Conservation (phyloP, 2,888 invertebrate species). For the Eurytoma californica region DNA sequence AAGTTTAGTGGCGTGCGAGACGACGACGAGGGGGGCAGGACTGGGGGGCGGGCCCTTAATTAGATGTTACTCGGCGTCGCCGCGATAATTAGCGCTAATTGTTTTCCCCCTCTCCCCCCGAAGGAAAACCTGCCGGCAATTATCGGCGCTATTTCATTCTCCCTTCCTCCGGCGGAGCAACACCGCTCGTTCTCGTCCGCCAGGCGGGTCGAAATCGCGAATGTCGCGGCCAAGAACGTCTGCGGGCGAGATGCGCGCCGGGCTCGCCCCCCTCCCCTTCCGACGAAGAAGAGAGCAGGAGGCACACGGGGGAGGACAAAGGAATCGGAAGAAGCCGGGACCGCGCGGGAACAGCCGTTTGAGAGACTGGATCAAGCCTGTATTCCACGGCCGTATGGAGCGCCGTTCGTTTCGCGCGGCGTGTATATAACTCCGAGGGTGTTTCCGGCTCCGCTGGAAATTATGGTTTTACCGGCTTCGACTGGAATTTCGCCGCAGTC, state of each 20-base stretch:
- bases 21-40: not conserved
- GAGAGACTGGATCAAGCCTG: constrained; percentile 38
- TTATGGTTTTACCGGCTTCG: constrained; percentile 9
- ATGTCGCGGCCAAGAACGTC: constrained; percentile 13
- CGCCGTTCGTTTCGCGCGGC: not conserved
- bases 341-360: constrained; percentile 8
- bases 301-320: not conserved
- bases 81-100: constrained; percentile 65
- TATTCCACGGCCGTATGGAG: not conserved
- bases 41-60: constrained; percentile 11
- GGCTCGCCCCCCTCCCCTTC: too few relatives aligned
- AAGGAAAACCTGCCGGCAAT: constrained; percentile 58
- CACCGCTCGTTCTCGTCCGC: constrained; percentile 14
- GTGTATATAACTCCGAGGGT: not conserved
- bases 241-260: not conserved
- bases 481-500: not conserved
- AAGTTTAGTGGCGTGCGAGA: not conserved
- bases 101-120: constrained; percentile 57
- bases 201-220: constrained; percentile 3
- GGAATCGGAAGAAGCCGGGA: constrained; percentile 18
- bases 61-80: constrained; percentile 49
- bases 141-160: constrained; percentile 56
- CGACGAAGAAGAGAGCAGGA: too few relatives aligned
- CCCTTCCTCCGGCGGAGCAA: not conserved
- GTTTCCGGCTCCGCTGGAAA: not conserved